phyloP scores from a whole-genome alignment of 2,888 invertebrate species.

The Lasioglossum leucozonium region DNA sequence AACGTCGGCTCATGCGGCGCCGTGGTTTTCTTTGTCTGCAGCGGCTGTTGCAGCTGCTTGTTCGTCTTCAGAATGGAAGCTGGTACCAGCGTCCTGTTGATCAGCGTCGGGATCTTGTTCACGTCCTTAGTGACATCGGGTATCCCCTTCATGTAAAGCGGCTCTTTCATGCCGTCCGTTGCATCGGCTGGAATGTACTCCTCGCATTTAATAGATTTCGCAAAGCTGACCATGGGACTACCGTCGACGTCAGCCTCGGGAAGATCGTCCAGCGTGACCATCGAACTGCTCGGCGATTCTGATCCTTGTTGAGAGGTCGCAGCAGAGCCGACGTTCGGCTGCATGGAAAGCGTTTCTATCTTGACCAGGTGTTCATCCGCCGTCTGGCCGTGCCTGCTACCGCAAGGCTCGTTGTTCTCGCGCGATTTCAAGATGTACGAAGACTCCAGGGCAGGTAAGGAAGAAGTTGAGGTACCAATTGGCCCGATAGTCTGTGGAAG shows the following conservation, averaged over 20 bases:
- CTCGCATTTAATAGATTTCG: slow-evolving; percentile 10
- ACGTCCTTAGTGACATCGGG: slow-evolving; percentile 74
- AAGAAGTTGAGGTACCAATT: slow-evolving; percentile 29
- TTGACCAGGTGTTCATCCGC: slow-evolving; percentile 16
- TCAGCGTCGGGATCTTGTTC: slow-evolving; percentile 77
- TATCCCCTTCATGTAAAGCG: slow-evolving; percentile 75
- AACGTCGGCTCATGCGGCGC: slow-evolving; percentile 71
- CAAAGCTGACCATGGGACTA: slow-evolving; percentile 55
- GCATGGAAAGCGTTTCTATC: slow-evolving; percentile 3
- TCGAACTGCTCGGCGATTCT: slow-evolving; percentile 50
- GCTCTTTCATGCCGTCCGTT: slow-evolving; percentile 63
- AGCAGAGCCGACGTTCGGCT: slow-evolving; percentile 19
- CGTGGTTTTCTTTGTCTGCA: slow-evolving; percentile 67
- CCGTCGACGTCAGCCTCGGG: slow-evolving; percentile 75
- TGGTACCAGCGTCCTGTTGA: slow-evolving; percentile 76
- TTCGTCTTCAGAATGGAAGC: slow-evolving; percentile 75
- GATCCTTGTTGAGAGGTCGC: slow-evolving; percentile 32
- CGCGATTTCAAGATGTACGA: slow-evolving; percentile 1
- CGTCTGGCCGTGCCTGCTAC: neutral
- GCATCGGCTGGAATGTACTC: slow-evolving; percentile 48
- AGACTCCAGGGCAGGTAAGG: slow-evolving; percentile 23
- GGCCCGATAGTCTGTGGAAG: slow-evolving; percentile 44
- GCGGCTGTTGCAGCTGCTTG: slow-evolving; percentile 75
- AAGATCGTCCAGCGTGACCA: slow-evolving; percentile 70
- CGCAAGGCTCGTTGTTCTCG: slow-evolving; percentile 23